Base-by-base conservation (phyloP, 2,113 vertebrate species). In the Nycticorax nycticorax region DNA sequence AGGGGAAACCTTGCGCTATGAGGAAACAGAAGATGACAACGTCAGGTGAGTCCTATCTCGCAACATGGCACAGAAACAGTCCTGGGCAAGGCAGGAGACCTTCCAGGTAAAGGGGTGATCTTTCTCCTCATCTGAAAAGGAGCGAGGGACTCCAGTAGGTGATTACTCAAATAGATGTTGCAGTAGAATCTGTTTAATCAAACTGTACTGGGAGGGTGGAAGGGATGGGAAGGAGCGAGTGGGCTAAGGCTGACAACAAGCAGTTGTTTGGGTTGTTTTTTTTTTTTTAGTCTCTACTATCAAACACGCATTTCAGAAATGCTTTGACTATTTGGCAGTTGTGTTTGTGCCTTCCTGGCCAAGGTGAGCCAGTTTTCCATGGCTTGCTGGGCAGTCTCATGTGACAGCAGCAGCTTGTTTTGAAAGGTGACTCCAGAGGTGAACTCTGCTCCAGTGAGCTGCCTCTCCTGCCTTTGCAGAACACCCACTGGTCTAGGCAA, bases 21-120 rank as follows among this genome's bases (percentile, higher is more conserved):
- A 93, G 57, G 66, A 94, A 6, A 23, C 55, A 14, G 97, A 95
- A 55, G 47, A 96, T 79, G 85, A 95, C 35, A 92, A 78, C 2
- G 84, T 93, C 87, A 97, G 96, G 98, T 98, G 88, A 97, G 97
- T 57, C 27, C 32, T 71, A 33, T 22, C 55, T 32, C 12, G 2
- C 12, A 17, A 4, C 6, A 1, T 8, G 35, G 50, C 55, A 88
- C 75, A 79, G 62, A 35, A 24, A 9, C 3, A 12, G 32, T 35
- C n/a, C 33, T 53, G 72, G 30, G 53, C 24, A 73, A 45, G 67
- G 68, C 59, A 69, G 45, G 80, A 47, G 21, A 55, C 39, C 35
- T 43, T 26, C 71, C 45, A 60, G 45, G 23, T 50, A 41, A 56
- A 63, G 48, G 68, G 64, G 27, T 24, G 30, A 64, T 71, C 32